Conservation (phyloP, 2,888 invertebrate species). For the Xiphydria camelus region DNA sequence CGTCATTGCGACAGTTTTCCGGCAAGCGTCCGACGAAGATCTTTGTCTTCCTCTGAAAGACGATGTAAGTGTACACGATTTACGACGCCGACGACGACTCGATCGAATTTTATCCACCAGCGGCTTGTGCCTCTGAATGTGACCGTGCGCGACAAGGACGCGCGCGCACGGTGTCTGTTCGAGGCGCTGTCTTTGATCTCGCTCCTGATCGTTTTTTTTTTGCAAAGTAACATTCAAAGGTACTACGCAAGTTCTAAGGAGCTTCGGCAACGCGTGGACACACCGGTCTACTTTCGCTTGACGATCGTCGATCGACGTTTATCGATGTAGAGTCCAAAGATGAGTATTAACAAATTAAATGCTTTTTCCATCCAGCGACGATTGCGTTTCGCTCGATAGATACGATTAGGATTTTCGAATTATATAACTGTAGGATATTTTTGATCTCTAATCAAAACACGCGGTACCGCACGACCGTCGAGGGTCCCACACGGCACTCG, state of each 20-base stretch:
- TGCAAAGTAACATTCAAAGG: constrained; percentile 8
- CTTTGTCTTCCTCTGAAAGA: constrained; percentile 71
- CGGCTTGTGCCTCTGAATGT: constrained; percentile 43
- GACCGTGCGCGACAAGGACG: constrained; percentile 40
- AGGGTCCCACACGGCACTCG: no score
- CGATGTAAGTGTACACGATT: constrained; percentile 6
- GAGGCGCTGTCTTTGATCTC: constrained; percentile 41
- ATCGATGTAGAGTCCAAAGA: no score
- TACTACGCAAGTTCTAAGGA: constrained; percentile 7
- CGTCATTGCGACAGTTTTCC: constrained; percentile 80
- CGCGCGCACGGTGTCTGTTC: constrained; percentile 51
- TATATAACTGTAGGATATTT: no score
- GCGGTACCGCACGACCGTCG: not conserved
- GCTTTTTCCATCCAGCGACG: no score
- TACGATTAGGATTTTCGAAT: no score
- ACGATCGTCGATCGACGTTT: no score
- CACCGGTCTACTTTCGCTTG: no score
- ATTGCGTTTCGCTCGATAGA: no score
- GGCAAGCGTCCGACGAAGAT: constrained; percentile 94
- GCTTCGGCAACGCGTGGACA: no score
- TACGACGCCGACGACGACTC: not conserved
- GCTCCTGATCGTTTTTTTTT: constrained; percentile 32
- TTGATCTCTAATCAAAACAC: no score
- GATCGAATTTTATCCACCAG: constrained; percentile 1
- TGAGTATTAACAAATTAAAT: no score